phyloP scores from a whole-genome alignment of 2,888 invertebrate species.

The Nomada lathburiana region DNA sequence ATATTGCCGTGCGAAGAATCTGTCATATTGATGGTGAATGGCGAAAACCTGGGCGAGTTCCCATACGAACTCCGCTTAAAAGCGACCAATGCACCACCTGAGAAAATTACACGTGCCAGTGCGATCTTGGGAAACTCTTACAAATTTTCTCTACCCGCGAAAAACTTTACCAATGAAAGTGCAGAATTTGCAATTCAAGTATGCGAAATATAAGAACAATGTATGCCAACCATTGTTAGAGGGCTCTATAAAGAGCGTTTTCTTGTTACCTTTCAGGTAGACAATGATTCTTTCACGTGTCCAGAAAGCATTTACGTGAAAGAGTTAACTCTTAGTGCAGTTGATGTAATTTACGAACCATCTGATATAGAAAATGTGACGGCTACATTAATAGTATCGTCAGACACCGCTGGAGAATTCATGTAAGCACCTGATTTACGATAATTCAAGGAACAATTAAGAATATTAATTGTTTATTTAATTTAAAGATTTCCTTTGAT shows the following conservation, averaged over 20 bases:
- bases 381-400: slow-evolving; percentile 67
- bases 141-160: slow-evolving; percentile 66
- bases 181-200: slow-evolving; percentile 70
- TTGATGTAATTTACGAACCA: slow-evolving; percentile 76
- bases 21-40: slow-evolving; percentile 61
- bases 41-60: slow-evolving; percentile 68
- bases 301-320: slow-evolving; percentile 55
- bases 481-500: slow-evolving; percentile 73
- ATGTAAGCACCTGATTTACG: slow-evolving; percentile 53
- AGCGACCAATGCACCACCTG: slow-evolving; percentile 65
- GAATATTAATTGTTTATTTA: not conserved
- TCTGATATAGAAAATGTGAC: slow-evolving; percentile 62
- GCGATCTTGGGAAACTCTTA: slow-evolving; percentile 67
- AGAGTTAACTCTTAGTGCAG: slow-evolving; percentile 31
- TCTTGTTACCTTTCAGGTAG: slow-evolving; percentile 57
- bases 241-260: not conserved
- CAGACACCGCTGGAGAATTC: slow-evolving; percentile 72
- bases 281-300: slow-evolving; percentile 68
- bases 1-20: slow-evolving; percentile 65
- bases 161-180: slow-evolving; percentile 61
- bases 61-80: slow-evolving; percentile 75
- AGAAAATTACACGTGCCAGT: slow-evolving; percentile 65
- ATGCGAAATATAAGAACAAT: not conserved
- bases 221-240: not conserved
- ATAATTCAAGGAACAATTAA: not conserved